A percentile compares a stretch with the other conserved stretches of the same genome.
phyloP scores from a whole-genome alignment of 64 coral and sea anemone genomes.

The Pocillopora damicornis region DNA sequence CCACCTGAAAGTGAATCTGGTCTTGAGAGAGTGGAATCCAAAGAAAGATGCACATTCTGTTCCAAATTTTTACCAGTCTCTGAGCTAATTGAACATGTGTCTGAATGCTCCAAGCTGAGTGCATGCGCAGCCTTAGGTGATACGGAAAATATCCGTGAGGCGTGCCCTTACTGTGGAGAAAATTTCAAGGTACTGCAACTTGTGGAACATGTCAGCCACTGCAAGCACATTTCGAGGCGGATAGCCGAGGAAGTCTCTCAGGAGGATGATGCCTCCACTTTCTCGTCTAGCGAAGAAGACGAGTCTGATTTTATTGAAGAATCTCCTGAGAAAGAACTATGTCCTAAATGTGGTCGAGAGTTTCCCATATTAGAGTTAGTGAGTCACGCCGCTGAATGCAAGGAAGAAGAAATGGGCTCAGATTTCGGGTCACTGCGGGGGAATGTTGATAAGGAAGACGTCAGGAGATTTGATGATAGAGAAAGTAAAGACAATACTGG shows the following conservation, averaged over 20 bases:
- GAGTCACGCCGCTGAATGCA: neutral
- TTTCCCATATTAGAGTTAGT: constrained; percentile 13
- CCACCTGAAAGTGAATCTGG: neutral
- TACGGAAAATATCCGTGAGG: neutral
- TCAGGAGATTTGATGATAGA: neutral
- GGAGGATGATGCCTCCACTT: neutral
- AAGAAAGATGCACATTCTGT: constrained; percentile 57
- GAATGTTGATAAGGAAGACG: neutral
- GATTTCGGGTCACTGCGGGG: neutral
- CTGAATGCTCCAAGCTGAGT: constrained; percentile 21
- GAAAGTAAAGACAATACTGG: neutral
- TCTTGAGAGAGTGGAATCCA: constrained; percentile 32
- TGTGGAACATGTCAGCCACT: constrained; percentile 12
- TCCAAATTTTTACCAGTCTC: constrained; percentile 20
- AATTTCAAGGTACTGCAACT: constrained; percentile 5
- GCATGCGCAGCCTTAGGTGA: neutral
- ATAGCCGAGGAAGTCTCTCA: neutral
- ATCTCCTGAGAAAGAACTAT: constrained; percentile 6
- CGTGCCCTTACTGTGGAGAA: constrained; percentile 11
- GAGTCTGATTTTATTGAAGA: neutral
- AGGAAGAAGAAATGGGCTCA: neutral
- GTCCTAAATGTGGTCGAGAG: constrained; percentile 1
- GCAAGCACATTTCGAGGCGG: neutral
- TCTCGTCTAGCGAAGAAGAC: too few species aligned
- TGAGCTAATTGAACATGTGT: constrained; percentile 36